phyloP scores from a whole-genome alignment of 2,888 invertebrate genomes.

The Pandemis heparana region DNA sequence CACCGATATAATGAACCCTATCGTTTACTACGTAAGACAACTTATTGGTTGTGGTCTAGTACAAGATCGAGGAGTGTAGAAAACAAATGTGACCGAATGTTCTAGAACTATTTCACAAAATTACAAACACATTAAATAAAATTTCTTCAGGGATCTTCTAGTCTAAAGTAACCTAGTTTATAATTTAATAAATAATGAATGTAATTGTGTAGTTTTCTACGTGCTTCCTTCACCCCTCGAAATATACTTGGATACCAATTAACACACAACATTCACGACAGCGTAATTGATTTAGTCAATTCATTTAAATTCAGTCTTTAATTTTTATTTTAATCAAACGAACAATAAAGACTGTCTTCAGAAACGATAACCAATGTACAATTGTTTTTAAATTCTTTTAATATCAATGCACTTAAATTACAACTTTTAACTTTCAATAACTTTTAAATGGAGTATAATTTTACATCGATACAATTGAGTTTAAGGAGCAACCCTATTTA shows the following conservation, averaged over 20 bases:
- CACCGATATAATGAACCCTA: conserved; percentile 64
- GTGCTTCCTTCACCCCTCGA: conserved; percentile 12
- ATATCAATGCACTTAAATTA: conserved; percentile 37
- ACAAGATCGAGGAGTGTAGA: conserved; percentile 14
- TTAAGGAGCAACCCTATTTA: background rate
- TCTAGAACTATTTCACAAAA: background rate
- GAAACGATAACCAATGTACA: conserved; percentile 63
- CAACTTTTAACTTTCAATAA: conserved; percentile 28
- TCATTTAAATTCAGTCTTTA: conserved; percentile 82
- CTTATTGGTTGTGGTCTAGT: conserved; percentile 21
- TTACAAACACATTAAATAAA: background rate
- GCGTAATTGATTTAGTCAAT: conserved; percentile 80
- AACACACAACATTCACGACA: conserved; percentile 69
- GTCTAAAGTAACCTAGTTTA: background rate
- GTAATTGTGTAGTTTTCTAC: background rate
- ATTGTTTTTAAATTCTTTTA: conserved; percentile 48
- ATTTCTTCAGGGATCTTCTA: background rate
- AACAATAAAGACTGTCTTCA: conserved; percentile 60
- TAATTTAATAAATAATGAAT: background rate
- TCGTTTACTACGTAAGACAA: conserved; percentile 33
- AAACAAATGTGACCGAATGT: background rate
- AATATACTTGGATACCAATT: conserved; percentile 9
- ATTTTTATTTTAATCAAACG: conserved; percentile 75
- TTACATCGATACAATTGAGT: conserved; percentile 12
- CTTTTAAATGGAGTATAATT: conserved; percentile 14